A percentile compares a stretch with the other conserved stretches of the same genome.
Conservation (phyloP, 2,113 vertebrate species). For the Heteronetta atricapilla region DNA sequence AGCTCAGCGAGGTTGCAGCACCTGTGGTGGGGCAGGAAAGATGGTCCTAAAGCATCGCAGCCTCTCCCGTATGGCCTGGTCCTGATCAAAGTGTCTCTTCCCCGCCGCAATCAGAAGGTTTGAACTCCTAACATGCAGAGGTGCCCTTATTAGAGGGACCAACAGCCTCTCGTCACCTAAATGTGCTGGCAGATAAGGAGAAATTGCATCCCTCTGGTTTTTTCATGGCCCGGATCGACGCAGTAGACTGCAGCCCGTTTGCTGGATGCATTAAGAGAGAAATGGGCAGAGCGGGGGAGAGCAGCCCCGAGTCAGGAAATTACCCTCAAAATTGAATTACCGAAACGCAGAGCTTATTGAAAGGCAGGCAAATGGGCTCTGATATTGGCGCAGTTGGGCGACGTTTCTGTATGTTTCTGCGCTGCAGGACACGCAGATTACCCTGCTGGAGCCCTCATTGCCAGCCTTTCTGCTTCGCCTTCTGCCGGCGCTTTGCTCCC, state of each 20-base stretch:
- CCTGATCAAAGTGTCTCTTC: background rate
- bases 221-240: background rate
- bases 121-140: background rate
- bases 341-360: background rate
- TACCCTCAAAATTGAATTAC: slow-evolving; percentile 51
- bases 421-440: background rate
- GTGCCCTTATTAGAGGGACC: background rate
- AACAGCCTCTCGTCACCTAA: background rate
- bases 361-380: background rate
- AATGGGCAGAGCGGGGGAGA: background rate
- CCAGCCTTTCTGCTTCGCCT: slow-evolving; percentile 1
- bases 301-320: slow-evolving; percentile 50
- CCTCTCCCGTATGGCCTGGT: background rate
- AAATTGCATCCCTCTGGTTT: background rate
- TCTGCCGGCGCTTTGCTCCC: background rate
- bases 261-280: background rate
- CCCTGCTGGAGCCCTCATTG: background rate
- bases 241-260: background rate
- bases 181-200: background rate
- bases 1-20: background rate
- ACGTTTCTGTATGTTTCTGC: slow-evolving; percentile 1
- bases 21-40: background rate
- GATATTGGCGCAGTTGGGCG: slow-evolving; percentile 26
- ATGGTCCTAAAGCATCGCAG: background rate
- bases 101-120: background rate